phyloP scores from a whole-genome alignment of 1,140 invertebrate genomes.

The Teleogryllus occipitalis region DNA sequence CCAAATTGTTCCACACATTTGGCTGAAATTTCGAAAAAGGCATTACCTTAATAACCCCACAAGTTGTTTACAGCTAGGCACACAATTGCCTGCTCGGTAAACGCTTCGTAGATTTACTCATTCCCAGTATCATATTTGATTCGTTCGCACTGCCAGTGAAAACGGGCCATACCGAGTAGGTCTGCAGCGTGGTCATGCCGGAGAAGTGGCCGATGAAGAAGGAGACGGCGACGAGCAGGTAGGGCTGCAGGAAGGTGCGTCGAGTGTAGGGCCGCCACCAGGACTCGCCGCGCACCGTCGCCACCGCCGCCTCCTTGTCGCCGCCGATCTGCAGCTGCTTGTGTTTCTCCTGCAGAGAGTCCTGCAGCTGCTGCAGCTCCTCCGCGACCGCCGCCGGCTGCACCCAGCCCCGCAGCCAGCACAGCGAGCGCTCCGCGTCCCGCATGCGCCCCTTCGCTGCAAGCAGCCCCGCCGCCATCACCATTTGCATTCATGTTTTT shows the following conservation, averaged over 20 bases:
- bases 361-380: constrained; percentile 10
- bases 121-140: too few relatives aligned
- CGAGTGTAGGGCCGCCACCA: constrained; percentile 36
- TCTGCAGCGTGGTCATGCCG: constrained; percentile 59
- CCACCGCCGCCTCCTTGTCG: not conserved
- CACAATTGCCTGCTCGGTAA: too few relatives aligned
- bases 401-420: constrained; percentile 60
- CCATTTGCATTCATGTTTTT: too few relatives aligned
- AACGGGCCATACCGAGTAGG: constrained; percentile 68
- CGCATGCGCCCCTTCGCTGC: constrained; percentile 37
- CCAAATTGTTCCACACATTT: too few relatives aligned
- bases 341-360: not conserved
- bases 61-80: too few relatives aligned
- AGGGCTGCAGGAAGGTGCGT: constrained; percentile 52
- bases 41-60: too few relatives aligned
- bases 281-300: not conserved
- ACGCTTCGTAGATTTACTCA: too few relatives aligned
- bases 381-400: constrained; percentile 40
- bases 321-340: too few relatives aligned
- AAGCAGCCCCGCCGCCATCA: constrained; percentile 59
- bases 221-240: constrained; percentile 47
- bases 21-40: too few relatives aligned
- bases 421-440: constrained; percentile 44
- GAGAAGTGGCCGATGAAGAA: constrained; percentile 65
- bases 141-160: too few relatives aligned